Conservation (phyloP, 1,140 invertebrate species). For the Anthonomus grandis region DNA sequence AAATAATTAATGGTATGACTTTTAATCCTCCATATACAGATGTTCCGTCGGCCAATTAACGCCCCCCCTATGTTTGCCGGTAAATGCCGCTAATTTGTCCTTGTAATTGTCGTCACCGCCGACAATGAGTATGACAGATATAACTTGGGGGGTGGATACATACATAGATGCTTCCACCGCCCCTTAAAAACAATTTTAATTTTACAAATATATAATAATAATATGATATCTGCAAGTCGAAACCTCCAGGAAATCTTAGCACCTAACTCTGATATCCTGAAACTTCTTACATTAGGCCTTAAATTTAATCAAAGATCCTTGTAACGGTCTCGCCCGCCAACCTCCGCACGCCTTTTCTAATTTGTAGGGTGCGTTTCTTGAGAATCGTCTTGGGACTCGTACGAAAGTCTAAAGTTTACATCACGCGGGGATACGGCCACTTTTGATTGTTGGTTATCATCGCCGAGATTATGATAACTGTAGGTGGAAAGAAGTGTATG, state of each 20-base stretch:
- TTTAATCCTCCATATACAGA: conserved; percentile 24
- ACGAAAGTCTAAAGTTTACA: conserved; percentile 23
- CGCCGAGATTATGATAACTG: conserved; percentile 11
- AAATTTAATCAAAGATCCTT: conserved; percentile 29
- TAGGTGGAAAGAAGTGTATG: conserved; percentile 11
- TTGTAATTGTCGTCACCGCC: conserved; percentile 19
- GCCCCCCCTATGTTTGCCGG: conserved; percentile 14
- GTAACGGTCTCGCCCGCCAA: conserved; percentile 13
- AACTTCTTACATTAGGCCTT: conserved; percentile 28
- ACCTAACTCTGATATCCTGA: conserved; percentile 13
- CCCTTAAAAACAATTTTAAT: too few relatives aligned
- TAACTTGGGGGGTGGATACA: conserved; percentile 2
- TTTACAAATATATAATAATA: too few relatives aligned
- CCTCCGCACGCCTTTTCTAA: conserved; percentile 18
- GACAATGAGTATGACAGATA: conserved; percentile 22
- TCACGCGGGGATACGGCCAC: conserved; percentile 3
- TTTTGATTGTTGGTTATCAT: conserved; percentile 25
- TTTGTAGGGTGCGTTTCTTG: conserved; percentile 27
- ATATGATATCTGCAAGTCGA: too few relatives aligned
- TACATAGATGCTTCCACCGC: too few relatives aligned
- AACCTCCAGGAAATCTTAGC: conserved; percentile 13
- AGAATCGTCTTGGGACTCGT: conserved; percentile 22
- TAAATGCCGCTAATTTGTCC: conserved; percentile 22
- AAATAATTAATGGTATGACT: conserved; percentile 18
- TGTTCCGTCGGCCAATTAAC: conserved; percentile 21